Evolutionary conservation across 2,888 invertebrate genomes (phyloP), one percentile per base, ranked within the genome.

Genomic region (Epirrita christyi): DNA sequence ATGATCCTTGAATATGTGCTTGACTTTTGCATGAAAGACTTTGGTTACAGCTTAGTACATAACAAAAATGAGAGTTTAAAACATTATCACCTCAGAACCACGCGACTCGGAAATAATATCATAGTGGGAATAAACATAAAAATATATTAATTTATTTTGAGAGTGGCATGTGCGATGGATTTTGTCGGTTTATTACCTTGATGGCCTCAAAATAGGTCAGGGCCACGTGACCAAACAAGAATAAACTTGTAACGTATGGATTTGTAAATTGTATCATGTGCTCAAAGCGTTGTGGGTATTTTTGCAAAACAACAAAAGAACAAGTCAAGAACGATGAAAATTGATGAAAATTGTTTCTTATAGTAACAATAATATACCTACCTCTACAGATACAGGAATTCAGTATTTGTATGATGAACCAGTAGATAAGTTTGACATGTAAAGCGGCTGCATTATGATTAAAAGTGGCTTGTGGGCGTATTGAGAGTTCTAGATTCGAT

Each of bases 201-300:
- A 9, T 54, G 59, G 48, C 57, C 61, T 56, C 52, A 38, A 60
- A 59, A 64, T 57, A 50, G 54, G 62, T 62, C 64, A 66, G 15
- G 59, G 63, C 42, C 41, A 46, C 49, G 14, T 32, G 41, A 45
- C 27, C 13, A 6, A 8, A 15, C 21, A 36, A 28, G 11, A 59
- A 50, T 49, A 61, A 50, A 42, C 41, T 29, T 44, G 32, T 46
- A 44, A 21, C 7, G 15, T 40, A 14, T 15, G 28, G 37, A 9
- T 45, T 41, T 37, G 11, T 38, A 32, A 45, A 52, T 32, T 38
- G 10, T 9, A 15, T 34, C 29, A 41, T 40, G 15, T 28, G 34
- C 9, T 42, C n/a, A 11, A 6, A 9, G 34, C 13, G 10, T 2
- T 37, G 21, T 21, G 11, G 8, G 21, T 21, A 29, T 28, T 45